Conservation (phyloP, 2,888 invertebrate species). For the Capitulum mitella region DNA sequence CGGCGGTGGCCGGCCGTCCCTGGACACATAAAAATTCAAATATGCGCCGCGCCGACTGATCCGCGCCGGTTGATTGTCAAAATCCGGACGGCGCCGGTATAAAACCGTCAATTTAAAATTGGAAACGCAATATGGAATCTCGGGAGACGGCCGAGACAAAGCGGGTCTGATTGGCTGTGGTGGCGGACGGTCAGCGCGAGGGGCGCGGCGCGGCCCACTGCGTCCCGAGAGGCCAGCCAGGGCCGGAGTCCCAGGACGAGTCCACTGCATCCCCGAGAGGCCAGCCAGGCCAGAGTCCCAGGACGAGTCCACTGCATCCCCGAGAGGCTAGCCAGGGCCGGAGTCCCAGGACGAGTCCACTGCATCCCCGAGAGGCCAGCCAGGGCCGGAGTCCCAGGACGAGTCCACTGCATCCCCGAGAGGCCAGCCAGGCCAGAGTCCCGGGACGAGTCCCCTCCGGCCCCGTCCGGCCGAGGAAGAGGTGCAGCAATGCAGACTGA, state of each 20-base stretch:
- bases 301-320: too few relatives aligned
- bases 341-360: too few relatives aligned
- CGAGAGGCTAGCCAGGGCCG: too few relatives aligned
- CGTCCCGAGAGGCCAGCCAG: background rate
- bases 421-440: too few relatives aligned
- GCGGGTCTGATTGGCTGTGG: background rate
- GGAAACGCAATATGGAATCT: constrained; percentile 22
- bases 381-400: too few relatives aligned
- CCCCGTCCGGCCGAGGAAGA: too few relatives aligned
- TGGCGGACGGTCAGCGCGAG: background rate
- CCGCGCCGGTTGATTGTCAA: constrained; percentile 16
- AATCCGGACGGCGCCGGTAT: constrained; percentile 11
- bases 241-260: background rate
- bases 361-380: too few relatives aligned
- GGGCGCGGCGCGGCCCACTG: background rate
- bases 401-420: too few relatives aligned
- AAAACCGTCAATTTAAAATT: constrained; percentile 22
- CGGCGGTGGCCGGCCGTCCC: background rate
- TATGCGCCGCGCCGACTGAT: background rate
- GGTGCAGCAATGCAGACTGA: too few relatives aligned
- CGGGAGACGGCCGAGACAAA: constrained; percentile 21
- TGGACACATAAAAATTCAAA: constrained; percentile 19
- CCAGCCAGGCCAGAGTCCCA: too few relatives aligned
- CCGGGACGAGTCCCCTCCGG: too few relatives aligned
- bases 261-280: too few relatives aligned